Base-by-base conservation (phyloP, 2,113 vertebrate species). In the Mellivora capensis region DNA sequence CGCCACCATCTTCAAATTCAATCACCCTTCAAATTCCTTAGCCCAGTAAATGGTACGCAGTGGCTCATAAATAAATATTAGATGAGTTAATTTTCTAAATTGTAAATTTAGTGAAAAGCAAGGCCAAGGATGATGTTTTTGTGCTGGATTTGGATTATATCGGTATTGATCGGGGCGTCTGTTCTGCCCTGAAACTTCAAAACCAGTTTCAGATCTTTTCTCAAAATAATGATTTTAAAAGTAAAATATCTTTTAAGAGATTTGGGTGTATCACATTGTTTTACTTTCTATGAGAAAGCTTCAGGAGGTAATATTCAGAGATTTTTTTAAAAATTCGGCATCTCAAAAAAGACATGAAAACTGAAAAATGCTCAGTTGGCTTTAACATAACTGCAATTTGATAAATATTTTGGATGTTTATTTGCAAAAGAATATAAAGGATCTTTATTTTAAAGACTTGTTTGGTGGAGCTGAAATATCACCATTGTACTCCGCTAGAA, bases 381-480 rank as follows among this genome's bases (percentile, higher is more conserved):
- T 94, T 86, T 90, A 69, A 37, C 91, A 91, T 31, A 10, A 44
- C 25, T 92, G 1, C 7, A 59, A 13, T 85, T 98, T 76, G 54
- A 27, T 96, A 97, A 97, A 96, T 67, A 91, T 97, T 90, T 79
- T 94, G 93, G 80, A 96, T 79, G 86, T 96, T 92, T 87, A 87
- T 72, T 97, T 96, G 59, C 49, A 82, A 91, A 95, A 95, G 95
- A 93, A 62, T 25, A 92, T 37, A 82, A 92, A 95, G 93, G 81
- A 84, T 34, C 87, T 80, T 69, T 94, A 86, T 82, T 93, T 91
- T 69, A 96, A 96, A 81, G 67, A 39, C 21, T 11, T 82, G 39
- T 92, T 97, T 97, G 71, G n/a, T 93, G 71, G 79, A 34, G 31
- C 93, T 94, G 88, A 98, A 98, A 93, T 59, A 62, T 23, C 61